These are phyloP conservation scores for Ips nitidus DNA, from an alignment of 1,140 invertebrate species.

Conservation along the genomic window DNA sequence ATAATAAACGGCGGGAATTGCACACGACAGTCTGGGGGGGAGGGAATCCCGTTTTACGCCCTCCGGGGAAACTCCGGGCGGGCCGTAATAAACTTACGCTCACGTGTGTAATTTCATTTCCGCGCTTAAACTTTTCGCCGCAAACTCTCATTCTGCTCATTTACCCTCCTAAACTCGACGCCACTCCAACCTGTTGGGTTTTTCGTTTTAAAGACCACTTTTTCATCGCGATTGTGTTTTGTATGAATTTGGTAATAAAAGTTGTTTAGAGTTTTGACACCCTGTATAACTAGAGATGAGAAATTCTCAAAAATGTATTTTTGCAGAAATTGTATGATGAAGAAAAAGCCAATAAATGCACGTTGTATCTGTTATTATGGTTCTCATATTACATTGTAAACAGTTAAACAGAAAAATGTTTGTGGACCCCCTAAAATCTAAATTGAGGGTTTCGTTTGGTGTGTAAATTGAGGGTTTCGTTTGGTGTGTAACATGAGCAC, in stretches of 20 bases:
- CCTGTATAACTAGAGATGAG: too few species aligned
- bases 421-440: too few species aligned
- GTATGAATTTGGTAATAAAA: not conserved
- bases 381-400: too few species aligned
- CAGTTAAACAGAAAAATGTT: too few species aligned
- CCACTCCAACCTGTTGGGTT: conserved; percentile 32
- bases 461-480: too few species aligned
- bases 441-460: too few species aligned
- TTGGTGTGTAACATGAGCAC: too few species aligned
- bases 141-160: conserved; percentile 34
- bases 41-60: not conserved
- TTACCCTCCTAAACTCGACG: conserved; percentile 26
- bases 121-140: conserved; percentile 28
- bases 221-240: conserved; percentile 2
- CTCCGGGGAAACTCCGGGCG: conserved; percentile 12
- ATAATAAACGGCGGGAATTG: conserved; percentile 21
- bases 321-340: too few species aligned
- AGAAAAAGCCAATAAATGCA: too few species aligned
- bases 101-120: conserved; percentile 36
- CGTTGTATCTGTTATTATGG: too few species aligned
- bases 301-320: too few species aligned
- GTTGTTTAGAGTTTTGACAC: too few species aligned
- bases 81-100: conserved; percentile 34
- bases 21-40: conserved; percentile 1
- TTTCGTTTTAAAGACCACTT: conserved; percentile 22